Evolutionary conservation across 2,888 invertebrate genomes (phyloP).

Genomic region (Linnaemya tessellans): DNA sequence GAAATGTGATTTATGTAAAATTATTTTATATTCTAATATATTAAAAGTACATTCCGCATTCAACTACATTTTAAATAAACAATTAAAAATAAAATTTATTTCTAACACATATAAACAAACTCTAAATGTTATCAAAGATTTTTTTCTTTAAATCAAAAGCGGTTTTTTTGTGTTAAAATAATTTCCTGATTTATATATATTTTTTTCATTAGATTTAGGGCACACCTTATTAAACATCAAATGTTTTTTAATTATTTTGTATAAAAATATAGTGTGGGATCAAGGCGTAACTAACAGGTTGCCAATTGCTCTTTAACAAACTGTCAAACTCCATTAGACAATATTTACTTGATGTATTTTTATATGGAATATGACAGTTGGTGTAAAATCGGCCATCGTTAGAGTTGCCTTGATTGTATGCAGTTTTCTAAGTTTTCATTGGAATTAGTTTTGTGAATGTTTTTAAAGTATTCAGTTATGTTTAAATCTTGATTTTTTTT

Average conservation of each 20-base stretch:
- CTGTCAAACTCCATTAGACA: not conserved
- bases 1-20: conserved; percentile 40
- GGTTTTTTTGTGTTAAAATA: not conserved
- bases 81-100: conserved; percentile 4
- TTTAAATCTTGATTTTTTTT: not conserved
- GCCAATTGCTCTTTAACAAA: not conserved
- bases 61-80: conserved; percentile 40
- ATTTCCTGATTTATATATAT: not conserved
- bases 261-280: conserved; percentile 5
- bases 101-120: conserved; percentile 11
- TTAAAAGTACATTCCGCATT: conserved; percentile 51
- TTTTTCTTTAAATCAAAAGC: conserved; percentile 1
- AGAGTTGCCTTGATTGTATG: not conserved
- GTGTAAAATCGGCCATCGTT: not conserved
- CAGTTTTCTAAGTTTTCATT: not conserved
- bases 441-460: not conserved
- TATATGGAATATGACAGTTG: not conserved
- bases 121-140: not conserved
- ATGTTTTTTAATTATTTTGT: not conserved
- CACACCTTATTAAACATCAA: not conserved
- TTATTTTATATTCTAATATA: conserved; percentile 7
- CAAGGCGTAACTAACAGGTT: not conserved
- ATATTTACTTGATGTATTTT: not conserved
- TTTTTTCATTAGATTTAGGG: not conserved
- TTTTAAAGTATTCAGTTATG: not conserved